Conservation (phyloP, 2,888 invertebrate genomes). For the Hemaris fuciformis region DNA sequence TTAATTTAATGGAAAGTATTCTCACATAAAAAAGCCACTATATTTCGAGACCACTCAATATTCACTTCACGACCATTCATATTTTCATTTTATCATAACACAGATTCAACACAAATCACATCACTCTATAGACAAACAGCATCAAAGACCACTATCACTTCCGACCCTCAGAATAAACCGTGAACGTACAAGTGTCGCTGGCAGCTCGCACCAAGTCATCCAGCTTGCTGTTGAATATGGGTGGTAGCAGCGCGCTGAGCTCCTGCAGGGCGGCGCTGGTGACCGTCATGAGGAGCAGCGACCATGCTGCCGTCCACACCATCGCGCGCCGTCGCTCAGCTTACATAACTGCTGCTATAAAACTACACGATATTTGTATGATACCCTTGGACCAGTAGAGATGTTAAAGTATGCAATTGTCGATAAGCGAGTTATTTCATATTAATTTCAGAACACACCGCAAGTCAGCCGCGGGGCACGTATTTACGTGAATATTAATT, state of each 20-base stretch:
- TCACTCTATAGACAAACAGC: not conserved
- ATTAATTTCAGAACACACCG: not conserved
- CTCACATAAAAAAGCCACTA: too few species aligned
- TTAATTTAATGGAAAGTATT: too few species aligned
- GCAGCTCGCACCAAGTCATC: constrained; percentile 33
- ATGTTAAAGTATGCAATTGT: not conserved
- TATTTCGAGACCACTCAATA: too few species aligned
- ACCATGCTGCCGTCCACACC: not conserved
- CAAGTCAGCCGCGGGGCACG: too few species aligned
- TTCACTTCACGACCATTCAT: too few species aligned
- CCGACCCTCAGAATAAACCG: not conserved
- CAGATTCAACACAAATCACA: not conserved
- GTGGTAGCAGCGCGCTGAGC: constrained; percentile 21
- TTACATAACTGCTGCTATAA: constrained; percentile 10
- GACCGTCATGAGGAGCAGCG: not conserved
- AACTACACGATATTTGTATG: constrained; percentile 17
- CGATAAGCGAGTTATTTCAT: not conserved
- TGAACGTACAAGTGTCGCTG: constrained; percentile 33
- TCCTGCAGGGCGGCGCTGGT: not conserved
- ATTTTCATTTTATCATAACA: too few species aligned
- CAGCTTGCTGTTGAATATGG: constrained; percentile 24
- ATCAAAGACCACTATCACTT: not conserved
- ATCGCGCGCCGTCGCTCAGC: not conserved
- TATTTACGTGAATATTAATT: too few species aligned
- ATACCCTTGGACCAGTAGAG: constrained; percentile 20